Evolutionary conservation across 1,140 invertebrate species (phyloP), one percentile per base, ranked within the genome.

Genomic region (Elysia chlorotica): DNA sequence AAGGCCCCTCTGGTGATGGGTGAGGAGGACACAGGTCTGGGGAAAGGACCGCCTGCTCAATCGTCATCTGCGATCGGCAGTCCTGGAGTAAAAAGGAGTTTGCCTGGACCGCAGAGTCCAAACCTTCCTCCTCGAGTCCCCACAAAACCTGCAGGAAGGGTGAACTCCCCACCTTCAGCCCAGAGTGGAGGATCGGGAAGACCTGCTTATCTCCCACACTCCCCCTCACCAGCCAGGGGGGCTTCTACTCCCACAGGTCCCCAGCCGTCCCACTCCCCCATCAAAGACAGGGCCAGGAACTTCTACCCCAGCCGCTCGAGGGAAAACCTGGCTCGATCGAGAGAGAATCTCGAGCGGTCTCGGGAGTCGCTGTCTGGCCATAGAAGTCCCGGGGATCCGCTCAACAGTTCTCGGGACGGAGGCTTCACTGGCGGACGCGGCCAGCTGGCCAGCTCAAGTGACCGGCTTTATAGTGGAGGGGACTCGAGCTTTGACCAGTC

Each of bases 1-100:
- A 69, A 67, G 30, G 79, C 82, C 54, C 82, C 83, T 10, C 71
- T 83, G 53, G 83, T 83, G 5, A 77, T 73, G 25, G 75, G 76
- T 0, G 83, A 85, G 63, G 80, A 80, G 62, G 81, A 81, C 23
- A 66, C 78, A 14, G 71, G 69, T 25, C 70, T 69, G 35, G 57
- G 74, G 14, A 66, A 61, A 59, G 68, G 62, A 62, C 28, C 25
- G 66, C 54, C 65, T 28, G 65, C 38, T 59, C 74, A 69, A 65
- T 48, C 74, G 5, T 70, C 73, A 61, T 61, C 66, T 41, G 61
- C 67, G 33, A 73, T 81, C 25, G 79, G 81, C 61, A 83, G 81
- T 63, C 82, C 82, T 23, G 75, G 75, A 10, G 69, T 75, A 41
- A 76, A 79, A n/a, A 70, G 76, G 41, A 73, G 69, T 28, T n/a